phyloP scores from a whole-genome alignment of 2,797 vertebrate genomes.

The Pangasius krempfi region DNA sequence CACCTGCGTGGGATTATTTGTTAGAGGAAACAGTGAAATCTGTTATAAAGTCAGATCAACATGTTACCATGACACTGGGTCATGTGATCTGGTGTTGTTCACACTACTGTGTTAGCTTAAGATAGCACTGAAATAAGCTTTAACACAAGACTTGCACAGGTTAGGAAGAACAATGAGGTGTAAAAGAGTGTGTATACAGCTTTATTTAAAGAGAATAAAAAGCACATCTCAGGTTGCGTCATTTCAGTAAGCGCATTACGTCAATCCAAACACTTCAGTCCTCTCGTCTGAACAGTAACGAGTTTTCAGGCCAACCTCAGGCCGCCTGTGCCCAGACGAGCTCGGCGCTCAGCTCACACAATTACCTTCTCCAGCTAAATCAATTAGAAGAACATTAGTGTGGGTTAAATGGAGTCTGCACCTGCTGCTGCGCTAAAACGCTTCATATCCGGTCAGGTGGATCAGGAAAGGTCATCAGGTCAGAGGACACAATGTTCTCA shows the following conservation, averaged over 20 bases:
- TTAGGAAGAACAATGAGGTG: background rate
- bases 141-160: background rate
- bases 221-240: background rate
- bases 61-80: background rate
- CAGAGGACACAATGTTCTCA: background rate
- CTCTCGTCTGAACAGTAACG: slow-evolving; percentile 11
- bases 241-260: background rate
- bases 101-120: background rate
- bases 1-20: slow-evolving; percentile 30
- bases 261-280: background rate
- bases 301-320: slow-evolving; percentile 37
- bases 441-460: background rate
- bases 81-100: background rate
- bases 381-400: slow-evolving; percentile 57
- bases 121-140: background rate
- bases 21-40: slow-evolving; percentile 12
- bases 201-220: slow-evolving; percentile 1
- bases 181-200: background rate
- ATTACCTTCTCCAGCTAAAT: slow-evolving; percentile 56
- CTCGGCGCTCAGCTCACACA: slow-evolving; percentile 30
- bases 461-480: background rate
- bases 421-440: slow-evolving; percentile 50
- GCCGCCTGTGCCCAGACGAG: slow-evolving; percentile 31
- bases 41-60: background rate
- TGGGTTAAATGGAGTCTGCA: slow-evolving; percentile 56